Base-by-base conservation (phyloP, 1,140 invertebrate genomes). In the Bombus difficillimus region DNA sequence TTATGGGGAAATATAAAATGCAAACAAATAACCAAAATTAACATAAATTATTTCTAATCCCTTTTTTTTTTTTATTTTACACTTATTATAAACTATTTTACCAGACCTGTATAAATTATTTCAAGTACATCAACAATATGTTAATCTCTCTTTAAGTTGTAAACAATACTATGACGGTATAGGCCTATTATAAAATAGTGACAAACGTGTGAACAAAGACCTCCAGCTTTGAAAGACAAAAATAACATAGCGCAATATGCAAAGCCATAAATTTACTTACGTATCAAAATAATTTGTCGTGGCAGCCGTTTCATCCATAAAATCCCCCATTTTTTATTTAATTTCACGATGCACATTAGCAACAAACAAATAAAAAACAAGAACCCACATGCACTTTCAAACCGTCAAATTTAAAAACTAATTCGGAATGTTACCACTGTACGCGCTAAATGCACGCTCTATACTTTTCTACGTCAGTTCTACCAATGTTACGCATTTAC, bases 321-420 rank as follows among this genome's bases (percentile, higher is more conserved):
- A 88, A 34, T 92, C 80, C 1, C n/a, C 86, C 86, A 92, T 92
- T 34, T 89, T 86, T 64, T 83, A 62, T 28, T 0, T 3, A 69
- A 64, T 59, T 53, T 66, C 47, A 28, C 53, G 18, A 43, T 37
- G 57, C 25, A 62, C n/a, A 81, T 72, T 18, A 59, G n/a, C 59
- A 41, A 85, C 86, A 53, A 68, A 41, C 18, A 74, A 18, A 79
- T 34, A 18, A 59, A 72, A 78, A 81, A 47, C 32, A 59, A 66
- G 32, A 47, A 85, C 15, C 39, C 9, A n/a, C 34, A 32, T 15
- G 22, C 57, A 66, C 72, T 71, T 32, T 10, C 15, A 66, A 88
- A 92, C 93, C 90, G 92, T 91, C 83, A 90, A 88, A 91, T 90
- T 93, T 94, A 74, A 90, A 93, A 93, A 90, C 85, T 82, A 57